Conservation (phyloP, 2,888 invertebrate species). For the Philaethria dido region DNA sequence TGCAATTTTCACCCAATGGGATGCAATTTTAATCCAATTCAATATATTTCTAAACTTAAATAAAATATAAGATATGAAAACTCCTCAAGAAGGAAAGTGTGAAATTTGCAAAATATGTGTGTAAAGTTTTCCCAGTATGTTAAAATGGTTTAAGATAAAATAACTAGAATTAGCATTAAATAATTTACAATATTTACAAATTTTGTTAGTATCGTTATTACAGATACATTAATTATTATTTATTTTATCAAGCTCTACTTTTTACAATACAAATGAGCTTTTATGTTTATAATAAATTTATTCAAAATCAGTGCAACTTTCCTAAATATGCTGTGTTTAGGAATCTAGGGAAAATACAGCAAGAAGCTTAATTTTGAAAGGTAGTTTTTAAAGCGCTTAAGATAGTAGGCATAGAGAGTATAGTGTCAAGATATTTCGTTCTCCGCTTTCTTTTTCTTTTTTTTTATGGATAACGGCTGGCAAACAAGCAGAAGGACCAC, state of each 20-base stretch:
- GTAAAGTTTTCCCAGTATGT: slow-evolving; percentile 14
- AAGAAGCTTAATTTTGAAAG: too few species aligned
- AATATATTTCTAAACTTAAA: too few species aligned
- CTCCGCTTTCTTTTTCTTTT: too few species aligned
- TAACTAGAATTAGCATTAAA: background rate
- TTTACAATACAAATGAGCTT: background rate
- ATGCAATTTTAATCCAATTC: too few species aligned
- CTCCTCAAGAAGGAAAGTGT: background rate
- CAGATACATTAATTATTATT: background rate
- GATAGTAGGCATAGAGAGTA: too few species aligned
- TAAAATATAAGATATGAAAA: too few species aligned
- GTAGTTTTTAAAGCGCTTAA: too few species aligned
- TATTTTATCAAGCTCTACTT: background rate
- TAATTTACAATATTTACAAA: slow-evolving; percentile 3
- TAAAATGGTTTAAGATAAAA: slow-evolving; percentile 4
- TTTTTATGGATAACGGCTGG: too few species aligned
- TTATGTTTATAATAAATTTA: background rate
- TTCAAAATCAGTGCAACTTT: background rate
- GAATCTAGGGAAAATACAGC: too few species aligned
- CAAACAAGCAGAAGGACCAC: too few species aligned
- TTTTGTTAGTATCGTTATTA: background rate
- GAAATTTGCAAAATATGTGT: background rate
- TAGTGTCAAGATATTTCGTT: too few species aligned
- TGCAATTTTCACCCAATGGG: slow-evolving; percentile 3
- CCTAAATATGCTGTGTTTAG: background rate